Percentiles rank a stretch among this genome's conserved stretches.
Evolutionary conservation across 2,797 vertebrate genomes (phyloP).

Genomic region (Oceanodroma leucorhoa): DNA sequence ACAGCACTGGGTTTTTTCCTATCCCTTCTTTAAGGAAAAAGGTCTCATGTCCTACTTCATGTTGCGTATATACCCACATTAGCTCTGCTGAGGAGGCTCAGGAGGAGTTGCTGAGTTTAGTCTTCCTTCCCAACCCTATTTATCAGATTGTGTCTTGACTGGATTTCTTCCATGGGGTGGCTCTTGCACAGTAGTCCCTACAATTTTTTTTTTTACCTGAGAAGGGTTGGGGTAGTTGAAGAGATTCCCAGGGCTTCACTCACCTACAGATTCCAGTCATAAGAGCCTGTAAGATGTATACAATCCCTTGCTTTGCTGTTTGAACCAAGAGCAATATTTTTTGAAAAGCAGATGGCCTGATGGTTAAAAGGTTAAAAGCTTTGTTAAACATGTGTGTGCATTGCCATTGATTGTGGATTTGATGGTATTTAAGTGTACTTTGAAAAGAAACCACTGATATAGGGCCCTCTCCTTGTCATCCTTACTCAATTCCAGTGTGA

Average conservation of each 20-base stretch:
- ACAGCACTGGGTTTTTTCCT: background rate
- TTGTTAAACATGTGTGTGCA: slow-evolving; percentile 38
- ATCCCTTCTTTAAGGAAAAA: background rate
- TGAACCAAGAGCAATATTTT: slow-evolving; percentile 33
- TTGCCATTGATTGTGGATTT: slow-evolving; percentile 64
- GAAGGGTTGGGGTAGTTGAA: background rate
- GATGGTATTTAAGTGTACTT: slow-evolving; percentile 55
- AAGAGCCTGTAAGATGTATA: background rate
- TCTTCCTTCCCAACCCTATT: background rate
- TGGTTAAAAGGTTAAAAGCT: slow-evolving; percentile 67
- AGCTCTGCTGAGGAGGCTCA: background rate
- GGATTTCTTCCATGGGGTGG: background rate
- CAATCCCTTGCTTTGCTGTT: background rate
- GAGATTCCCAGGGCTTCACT: background rate
- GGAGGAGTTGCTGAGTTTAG: background rate
- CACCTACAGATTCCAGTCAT: background rate
- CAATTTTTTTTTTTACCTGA: background rate
- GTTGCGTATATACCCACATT: background rate
- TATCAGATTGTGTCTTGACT: background rate
- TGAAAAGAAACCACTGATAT: slow-evolving; percentile 53
- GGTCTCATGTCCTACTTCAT: fast-evolving
- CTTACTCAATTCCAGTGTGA: slow-evolving; percentile 22
- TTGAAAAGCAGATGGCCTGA: slow-evolving; percentile 23
- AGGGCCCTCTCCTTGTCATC: slow-evolving; percentile 25
- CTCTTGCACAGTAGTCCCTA: background rate